Percentiles rank a stretch among this genome's conserved stretches.
These are phyloP conservation scores for Strigamia crassipes DNA, from an alignment of 2,888 invertebrate genomes.

Conservation along the genomic window DNA sequence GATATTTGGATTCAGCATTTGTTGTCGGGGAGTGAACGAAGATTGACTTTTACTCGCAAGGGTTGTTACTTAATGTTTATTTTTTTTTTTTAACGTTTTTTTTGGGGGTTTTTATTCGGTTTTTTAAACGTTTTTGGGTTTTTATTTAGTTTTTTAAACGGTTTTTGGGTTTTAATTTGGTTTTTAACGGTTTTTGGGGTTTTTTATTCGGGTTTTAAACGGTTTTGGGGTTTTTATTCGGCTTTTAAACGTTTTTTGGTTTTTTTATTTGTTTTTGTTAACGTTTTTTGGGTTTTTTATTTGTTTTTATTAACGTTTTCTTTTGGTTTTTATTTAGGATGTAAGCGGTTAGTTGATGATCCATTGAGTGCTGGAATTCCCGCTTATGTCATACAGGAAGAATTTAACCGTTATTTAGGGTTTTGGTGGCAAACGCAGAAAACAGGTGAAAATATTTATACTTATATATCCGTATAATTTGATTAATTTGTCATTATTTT, in stretches of 20 bases:
- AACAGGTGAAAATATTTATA: no score
- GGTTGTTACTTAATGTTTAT: conserved; percentile 56
- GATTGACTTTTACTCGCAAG: conserved; percentile 72
- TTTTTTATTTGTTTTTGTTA: no score
- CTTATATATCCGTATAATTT: no score
- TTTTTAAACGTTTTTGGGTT: not conserved
- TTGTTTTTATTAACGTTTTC: not conserved
- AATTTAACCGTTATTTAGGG: conserved; percentile 93
- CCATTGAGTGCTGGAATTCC: conserved; percentile 92
- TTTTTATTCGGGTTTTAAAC: not conserved
- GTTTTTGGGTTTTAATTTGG: not conserved
- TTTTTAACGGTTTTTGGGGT: no score
- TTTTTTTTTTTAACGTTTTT: no score
- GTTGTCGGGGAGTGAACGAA: conserved; percentile 64
- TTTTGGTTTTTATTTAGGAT: conserved; percentile 57
- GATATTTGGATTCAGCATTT: conserved; percentile 88
- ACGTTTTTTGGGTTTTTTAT: not conserved
- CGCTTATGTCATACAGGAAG: conserved; percentile 97
- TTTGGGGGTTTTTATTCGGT: not conserved
- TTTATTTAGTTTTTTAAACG: conserved; percentile 45
- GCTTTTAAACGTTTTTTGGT: no score
- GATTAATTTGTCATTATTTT: not conserved
- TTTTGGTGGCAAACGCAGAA: conserved; percentile 96
- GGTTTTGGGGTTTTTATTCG: not conserved
- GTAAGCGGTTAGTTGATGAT: conserved; percentile 72